Base-by-base conservation (phyloP, 2,888 invertebrate genomes). In the Catocala nupta region DNA sequence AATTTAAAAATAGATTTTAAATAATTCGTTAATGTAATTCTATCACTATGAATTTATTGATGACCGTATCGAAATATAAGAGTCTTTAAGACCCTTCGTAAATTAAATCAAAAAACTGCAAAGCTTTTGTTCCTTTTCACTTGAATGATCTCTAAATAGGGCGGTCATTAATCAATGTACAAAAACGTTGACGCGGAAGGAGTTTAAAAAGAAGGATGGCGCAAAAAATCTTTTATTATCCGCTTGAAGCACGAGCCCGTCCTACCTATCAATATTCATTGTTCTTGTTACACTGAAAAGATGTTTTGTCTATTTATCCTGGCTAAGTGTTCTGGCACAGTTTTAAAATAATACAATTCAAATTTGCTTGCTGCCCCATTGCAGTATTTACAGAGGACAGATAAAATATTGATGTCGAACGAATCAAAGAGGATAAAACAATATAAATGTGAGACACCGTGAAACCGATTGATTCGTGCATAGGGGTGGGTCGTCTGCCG, bases 151-250 rank as follows among this genome's bases (percentile, higher is more conserved):
- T 77, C 72, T 77, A 84, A 85, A 84, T 81, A 81, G 81, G 73
- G 64, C 78, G 79, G 72, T 82, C 83, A 88, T 90, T 87, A 89
- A 90, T 89, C 89, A 90, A 81, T 75, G 84, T 82, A 78, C 72
- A 80, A 84, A 86, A 86, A 87, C 81, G 77, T 81, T 85, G 82
- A 82, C 81, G 82, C 75, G 78, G 80, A 87, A 86, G 83, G 83
- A 84, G 83, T 85, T 87, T 83, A 78, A 78, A 82, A 82, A 81
- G 77, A 77, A 81, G 77, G 79, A 84, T 80, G 77, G 77, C 59
- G 81, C 82, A 86, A 88, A 88, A 88, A 87, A 80, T 80, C 65
- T 84, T 84, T 82, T 82, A 82, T 81, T 77, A 83, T 84, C 78
- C 75, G 61, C 78, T 78, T 65, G 78, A 79, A 73, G 72, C 76